Evolutionary conservation across 2,888 invertebrate genomes (phyloP).

Genomic region (Drosophila recens): DNA sequence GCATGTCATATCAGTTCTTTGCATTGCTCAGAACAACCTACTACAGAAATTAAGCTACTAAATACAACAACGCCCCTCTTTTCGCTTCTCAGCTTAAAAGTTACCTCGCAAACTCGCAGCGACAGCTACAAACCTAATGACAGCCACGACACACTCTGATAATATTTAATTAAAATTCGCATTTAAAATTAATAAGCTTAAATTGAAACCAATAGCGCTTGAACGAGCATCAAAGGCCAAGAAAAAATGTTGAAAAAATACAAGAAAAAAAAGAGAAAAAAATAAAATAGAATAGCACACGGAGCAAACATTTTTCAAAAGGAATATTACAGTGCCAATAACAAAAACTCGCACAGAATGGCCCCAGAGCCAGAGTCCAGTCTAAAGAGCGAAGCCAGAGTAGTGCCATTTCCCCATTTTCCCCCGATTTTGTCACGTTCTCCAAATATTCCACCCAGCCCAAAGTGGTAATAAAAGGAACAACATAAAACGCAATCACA

Average conservation of each 20-base stretch:
- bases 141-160: conserved; percentile 63
- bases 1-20: conserved; percentile 81
- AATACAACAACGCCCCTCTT: not conserved
- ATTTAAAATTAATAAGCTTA: conserved; percentile 79
- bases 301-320: conserved; percentile 67
- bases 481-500: conserved; percentile 82
- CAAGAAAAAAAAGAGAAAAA: conserved; percentile 2
- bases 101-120: not conserved
- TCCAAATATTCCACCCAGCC: conserved; percentile 15
- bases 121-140: conserved; percentile 45
- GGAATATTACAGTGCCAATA: conserved; percentile 69
- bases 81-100: not conserved
- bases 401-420: conserved; percentile 8
- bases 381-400: conserved; percentile 18
- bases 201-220: conserved; percentile 75
- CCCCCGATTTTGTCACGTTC: not conserved
- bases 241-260: conserved; percentile 22
- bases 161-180: conserved; percentile 76
- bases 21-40: conserved; percentile 71
- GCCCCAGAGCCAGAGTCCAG: conserved; percentile 34
- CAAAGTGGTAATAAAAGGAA: conserved; percentile 71
- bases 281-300: conserved; percentile 14
- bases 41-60: conserved; percentile 33
- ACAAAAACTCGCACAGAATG: conserved; percentile 41
- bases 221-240: conserved; percentile 52